A percentile compares a stretch with the other conserved stretches of the same genome.
Evolutionary conservation across 1,140 invertebrate species (phyloP).

Genomic region (Sycobia sp.): DNA sequence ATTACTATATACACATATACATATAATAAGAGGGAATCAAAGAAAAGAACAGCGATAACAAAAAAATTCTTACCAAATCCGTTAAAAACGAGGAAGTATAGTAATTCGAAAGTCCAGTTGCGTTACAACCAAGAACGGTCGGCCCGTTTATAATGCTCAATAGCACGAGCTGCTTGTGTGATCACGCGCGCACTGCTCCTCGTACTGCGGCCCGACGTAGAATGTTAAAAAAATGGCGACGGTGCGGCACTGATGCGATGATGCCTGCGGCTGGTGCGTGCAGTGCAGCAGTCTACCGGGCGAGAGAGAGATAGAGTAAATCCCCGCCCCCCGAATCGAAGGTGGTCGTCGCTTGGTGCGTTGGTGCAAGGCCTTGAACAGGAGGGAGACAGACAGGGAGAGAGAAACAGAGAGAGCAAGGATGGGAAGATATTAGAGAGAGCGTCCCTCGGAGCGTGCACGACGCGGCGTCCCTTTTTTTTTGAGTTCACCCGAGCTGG

Average conservation of each 20-base stretch:
- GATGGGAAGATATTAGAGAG: no score
- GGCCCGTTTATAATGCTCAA: no score
- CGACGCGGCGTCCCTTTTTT: no score
- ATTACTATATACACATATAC: no score
- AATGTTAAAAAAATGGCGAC: slow-evolving; percentile 25
- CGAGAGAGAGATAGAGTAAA: not conserved
- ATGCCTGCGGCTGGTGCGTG: not conserved
- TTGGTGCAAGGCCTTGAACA: no score
- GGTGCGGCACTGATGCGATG: not conserved
- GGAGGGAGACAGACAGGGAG: no score
- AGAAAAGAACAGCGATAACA: not conserved
- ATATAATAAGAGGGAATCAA: not conserved
- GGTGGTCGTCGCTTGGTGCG: no score
- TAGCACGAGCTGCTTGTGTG: not conserved
- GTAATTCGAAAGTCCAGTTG: slow-evolving; percentile 4
- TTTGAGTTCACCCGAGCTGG: no score
- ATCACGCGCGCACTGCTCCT: slow-evolving; percentile 12
- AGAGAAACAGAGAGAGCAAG: no score
- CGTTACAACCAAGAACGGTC: not conserved
- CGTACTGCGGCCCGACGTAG: slow-evolving; percentile 9
- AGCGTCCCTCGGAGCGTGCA: no score
- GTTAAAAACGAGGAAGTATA: no score
- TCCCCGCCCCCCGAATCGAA: no score
- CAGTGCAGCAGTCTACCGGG: not conserved
- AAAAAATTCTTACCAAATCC: slow-evolving; percentile 14